These are phyloP conservation scores for Anas platyrhynchos DNA, from an alignment of 2,113 vertebrate species.

Conservation along the genomic window DNA sequence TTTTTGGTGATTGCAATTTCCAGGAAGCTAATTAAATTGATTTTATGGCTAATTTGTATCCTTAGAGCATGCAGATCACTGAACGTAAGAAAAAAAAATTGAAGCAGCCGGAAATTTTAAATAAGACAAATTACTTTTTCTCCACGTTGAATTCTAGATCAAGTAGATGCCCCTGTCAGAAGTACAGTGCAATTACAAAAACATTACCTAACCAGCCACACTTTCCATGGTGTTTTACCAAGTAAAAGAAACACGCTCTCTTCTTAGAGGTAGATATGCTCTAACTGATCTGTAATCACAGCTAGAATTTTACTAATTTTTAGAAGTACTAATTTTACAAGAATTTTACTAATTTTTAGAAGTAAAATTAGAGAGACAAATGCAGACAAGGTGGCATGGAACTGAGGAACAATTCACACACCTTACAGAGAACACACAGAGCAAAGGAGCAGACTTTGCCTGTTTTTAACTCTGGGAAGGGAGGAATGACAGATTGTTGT, in stretches of 20 bases:
- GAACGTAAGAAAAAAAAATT: neutral
- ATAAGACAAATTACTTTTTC: conserved; percentile 19
- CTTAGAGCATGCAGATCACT: neutral
- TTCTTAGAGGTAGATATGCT: neutral
- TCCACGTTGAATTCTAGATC: conserved; percentile 3
- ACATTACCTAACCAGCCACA: neutral
- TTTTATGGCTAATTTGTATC: conserved; percentile 30
- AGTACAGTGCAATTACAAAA: conserved; percentile 16
- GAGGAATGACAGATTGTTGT: neutral
- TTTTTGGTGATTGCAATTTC: neutral
- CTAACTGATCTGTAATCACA: neutral
- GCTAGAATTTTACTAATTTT: neutral
- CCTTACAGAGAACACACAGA: neutral
- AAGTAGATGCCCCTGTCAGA: neutral
- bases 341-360: neutral
- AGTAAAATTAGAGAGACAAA: neutral
- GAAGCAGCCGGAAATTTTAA: neutral
- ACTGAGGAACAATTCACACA: neutral
- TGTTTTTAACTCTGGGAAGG: neutral
- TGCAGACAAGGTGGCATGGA: neutral
- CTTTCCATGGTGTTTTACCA: neutral
- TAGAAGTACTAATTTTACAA: neutral
- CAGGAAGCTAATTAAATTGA: conserved; percentile 8
- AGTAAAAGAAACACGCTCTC: neutral
- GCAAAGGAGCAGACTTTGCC: neutral